These are phyloP conservation scores for Arnoldichthys spilopterus DNA, from an alignment of 2,797 vertebrate genomes.

Conservation along the genomic window DNA sequence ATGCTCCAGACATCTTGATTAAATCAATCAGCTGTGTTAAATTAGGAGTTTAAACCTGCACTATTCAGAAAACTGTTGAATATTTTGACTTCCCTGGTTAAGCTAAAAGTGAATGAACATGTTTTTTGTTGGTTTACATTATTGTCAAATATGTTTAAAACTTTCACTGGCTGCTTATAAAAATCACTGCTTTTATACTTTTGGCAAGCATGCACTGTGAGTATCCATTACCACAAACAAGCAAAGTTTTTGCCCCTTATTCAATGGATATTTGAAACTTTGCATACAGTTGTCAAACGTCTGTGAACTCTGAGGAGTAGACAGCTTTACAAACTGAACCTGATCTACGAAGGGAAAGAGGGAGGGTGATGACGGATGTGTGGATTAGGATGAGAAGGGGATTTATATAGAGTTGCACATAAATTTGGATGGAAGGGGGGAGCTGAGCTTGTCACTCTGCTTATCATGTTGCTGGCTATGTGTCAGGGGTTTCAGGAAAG, in stretches of 20 bases:
- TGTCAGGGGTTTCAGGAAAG: conserved; percentile 39
- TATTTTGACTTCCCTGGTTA: not conserved
- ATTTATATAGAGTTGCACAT: conserved; percentile 39
- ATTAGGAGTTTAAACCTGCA: not conserved
- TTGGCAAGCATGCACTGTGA: not conserved
- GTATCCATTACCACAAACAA: not conserved
- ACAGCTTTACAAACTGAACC: conserved; percentile 32
- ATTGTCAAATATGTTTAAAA: too few relatives aligned
- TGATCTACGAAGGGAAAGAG: conserved; percentile 37
- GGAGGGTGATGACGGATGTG: conserved; percentile 45
- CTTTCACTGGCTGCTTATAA: not conserved
- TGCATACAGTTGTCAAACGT: conserved; percentile 13
- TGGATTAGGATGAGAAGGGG: conserved; percentile 38
- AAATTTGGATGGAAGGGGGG: conserved; percentile 36
- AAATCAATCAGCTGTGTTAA: not conserved
- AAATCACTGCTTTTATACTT: not conserved
- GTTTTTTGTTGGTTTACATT: not conserved
- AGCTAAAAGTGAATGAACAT: not conserved
- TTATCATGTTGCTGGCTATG: conserved; percentile 39
- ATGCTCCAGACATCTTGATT: not conserved
- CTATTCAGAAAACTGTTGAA: not conserved
- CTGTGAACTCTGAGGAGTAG: conserved; percentile 34
- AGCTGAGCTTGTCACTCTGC: conserved; percentile 32
- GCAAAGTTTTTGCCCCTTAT: not conserved
- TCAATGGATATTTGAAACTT: conserved; percentile 7